Percentiles rank a stretch among this genome's conserved stretches.
These are phyloP conservation scores for Proterorhinus semilunaris DNA, from an alignment of 2,113 vertebrate genomes.

Conservation along the genomic window DNA sequence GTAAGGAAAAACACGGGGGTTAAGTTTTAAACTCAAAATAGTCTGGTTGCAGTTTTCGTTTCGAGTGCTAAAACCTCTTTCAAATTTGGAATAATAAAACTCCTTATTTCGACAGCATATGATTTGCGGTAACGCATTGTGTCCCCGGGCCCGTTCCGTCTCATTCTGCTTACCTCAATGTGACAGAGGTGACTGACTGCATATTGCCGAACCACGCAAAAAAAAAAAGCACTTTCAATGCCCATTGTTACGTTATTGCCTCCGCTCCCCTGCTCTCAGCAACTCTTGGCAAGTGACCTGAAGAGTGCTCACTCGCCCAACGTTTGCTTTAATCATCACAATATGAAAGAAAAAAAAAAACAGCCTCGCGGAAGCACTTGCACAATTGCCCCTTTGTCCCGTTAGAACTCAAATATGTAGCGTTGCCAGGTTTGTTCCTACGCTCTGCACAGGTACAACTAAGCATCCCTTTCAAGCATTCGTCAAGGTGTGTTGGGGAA, in stretches of 20 bases:
- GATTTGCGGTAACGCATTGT: too few species aligned
- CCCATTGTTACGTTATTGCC: conserved; percentile 25
- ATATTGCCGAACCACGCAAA: background rate
- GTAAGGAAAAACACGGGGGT: too few species aligned
- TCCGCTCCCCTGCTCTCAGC: conserved; percentile 6
- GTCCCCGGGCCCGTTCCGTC: too few species aligned
- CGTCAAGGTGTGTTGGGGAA: conserved; percentile 42
- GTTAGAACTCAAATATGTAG: conserved; percentile 21
- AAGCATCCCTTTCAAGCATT: conserved; percentile 29
- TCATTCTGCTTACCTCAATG: too few species aligned
- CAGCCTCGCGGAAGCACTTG: background rate
- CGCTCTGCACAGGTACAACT: conserved; percentile 6
- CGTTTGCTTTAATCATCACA: background rate
- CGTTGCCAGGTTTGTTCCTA: conserved; percentile 13
- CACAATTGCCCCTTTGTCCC: conserved; percentile 11
- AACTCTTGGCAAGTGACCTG: conserved; percentile 8
- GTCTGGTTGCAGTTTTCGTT: too few species aligned
- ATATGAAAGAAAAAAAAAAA: background rate
- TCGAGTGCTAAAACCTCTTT: too few species aligned
- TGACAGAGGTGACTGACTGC: background rate
- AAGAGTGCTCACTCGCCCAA: conserved; percentile 22
- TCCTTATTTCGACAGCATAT: too few species aligned
- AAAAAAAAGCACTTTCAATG: background rate
- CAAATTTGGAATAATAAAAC: too few species aligned
- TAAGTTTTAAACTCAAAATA: too few species aligned